Base-by-base conservation (phyloP, 2,888 invertebrate genomes). In the Caenorhabditis sp. region DNA sequence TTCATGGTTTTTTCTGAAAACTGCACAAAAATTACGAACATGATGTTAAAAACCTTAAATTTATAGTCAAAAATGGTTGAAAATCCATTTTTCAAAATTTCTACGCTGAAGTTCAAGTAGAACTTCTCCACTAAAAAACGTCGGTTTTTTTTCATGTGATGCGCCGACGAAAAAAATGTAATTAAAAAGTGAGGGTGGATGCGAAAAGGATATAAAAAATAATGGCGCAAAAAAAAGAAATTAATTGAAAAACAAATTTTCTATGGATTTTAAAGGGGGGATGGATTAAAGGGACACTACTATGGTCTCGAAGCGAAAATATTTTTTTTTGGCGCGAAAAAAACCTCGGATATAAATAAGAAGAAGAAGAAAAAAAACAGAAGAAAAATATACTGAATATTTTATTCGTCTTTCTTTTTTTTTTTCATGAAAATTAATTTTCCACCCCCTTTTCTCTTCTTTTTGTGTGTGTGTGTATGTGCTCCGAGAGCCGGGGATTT, bases 101-200 rank as follows among this genome's bases (percentile, higher is more conserved):
- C n/a, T n/a, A n/a, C n/a, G n/a, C n/a, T n/a, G n/a, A n/a, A n/a
- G n/a, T n/a, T n/a, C n/a, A n/a, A n/a, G n/a, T n/a, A n/a, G n/a
- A n/a, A n/a, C n/a, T 31, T 31, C 31, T 10, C 31, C 4, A 31
- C 31, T 10, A 31, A 31, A 31, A 31, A 31, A 31, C 4, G 31
- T 31, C n/a, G n/a, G n/a, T n/a, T n/a, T n/a, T n/a, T n/a, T n/a
- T n/a, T n/a, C n/a, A n/a, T n/a, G n/a, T n/a, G n/a, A n/a, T n/a
- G n/a, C n/a, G 52, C 17, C 62, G 57, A 25, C 49, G 60, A 27
- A 63, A 23, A 38, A 49, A 63, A 67, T 57, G 57, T 63, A 73
- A 67, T 66, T 68, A 73, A 68, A 65, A 64, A 61, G 61, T 70
- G 67, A 67, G 61, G 67, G 67, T 63, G 67, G 67, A 54, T 58